phyloP scores from a whole-genome alignment of 2,888 invertebrate species.

The Cerceris ruficornis region DNA sequence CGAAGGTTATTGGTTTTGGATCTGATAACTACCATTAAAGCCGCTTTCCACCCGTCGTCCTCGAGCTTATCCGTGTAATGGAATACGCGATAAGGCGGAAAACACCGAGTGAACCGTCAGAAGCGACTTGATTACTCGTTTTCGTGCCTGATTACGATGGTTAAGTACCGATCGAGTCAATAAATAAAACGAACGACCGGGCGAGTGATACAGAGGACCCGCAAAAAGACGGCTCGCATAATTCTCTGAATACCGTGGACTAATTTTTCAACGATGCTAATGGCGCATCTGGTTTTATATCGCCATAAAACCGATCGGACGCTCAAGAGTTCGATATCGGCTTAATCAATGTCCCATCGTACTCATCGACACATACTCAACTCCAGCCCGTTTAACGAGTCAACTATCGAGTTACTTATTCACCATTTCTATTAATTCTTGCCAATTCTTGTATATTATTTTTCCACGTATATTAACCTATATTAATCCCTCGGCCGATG shows the following conservation, averaged over 20 bases:
- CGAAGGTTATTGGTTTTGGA: constrained; percentile 73
- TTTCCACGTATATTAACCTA: no score
- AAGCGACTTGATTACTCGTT: constrained; percentile 53
- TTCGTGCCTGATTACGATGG: constrained; percentile 43
- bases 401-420: background rate
- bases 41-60: constrained; percentile 61
- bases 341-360: no score
- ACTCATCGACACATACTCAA: no score
- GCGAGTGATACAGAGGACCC: background rate
- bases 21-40: constrained; percentile 67
- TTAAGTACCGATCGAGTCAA: constrained; percentile 34
- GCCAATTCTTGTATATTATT: no score
- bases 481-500: no score
- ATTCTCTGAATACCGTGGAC: background rate
- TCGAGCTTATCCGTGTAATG: constrained; percentile 56
- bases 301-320: background rate
- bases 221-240: background rate
- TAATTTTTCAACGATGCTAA: background rate
- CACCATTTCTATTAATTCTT: background rate
- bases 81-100: constrained; percentile 62
- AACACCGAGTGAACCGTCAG: constrained; percentile 48
- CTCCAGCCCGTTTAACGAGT: background rate
- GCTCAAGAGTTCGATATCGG: no score
- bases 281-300: background rate
- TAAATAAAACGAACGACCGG: constrained; percentile 29